Evolutionary conservation across 1,140 invertebrate species (phyloP).

Genomic region (Neodiprion fabricii): DNA sequence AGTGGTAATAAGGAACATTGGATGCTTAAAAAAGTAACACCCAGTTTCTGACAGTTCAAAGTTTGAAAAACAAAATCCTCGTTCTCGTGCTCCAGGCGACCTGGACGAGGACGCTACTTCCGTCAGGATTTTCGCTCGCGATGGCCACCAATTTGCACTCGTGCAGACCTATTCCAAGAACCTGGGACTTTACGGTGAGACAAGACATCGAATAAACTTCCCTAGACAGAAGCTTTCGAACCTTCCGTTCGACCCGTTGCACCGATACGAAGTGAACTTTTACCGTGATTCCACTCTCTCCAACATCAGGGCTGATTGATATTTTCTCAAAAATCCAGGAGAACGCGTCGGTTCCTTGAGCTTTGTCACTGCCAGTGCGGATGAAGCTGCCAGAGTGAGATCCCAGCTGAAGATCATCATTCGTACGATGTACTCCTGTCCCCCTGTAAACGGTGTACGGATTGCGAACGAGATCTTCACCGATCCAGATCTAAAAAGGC

Average conservation of each 20-base stretch:
- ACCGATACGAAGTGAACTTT: not conserved
- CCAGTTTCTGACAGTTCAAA: not conserved
- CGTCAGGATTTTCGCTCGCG: slow-evolving; percentile 84
- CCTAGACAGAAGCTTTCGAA: not conserved
- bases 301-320: not conserved
- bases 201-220: not conserved
- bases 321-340: slow-evolving; percentile 58
- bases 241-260: not conserved
- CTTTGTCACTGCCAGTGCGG: slow-evolving; percentile 73
- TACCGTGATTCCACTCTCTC: no score
- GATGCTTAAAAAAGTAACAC: not conserved
- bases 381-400: slow-evolving; percentile 82
- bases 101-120: slow-evolving; percentile 86
- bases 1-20: slow-evolving; percentile 56
- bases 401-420: slow-evolving; percentile 94
- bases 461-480: slow-evolving; percentile 82
- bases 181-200: slow-evolving; percentile 82
- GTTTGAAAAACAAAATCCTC: slow-evolving; percentile 6
- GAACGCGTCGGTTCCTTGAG: slow-evolving; percentile 89
- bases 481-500: slow-evolving; percentile 68
- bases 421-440: slow-evolving; percentile 93
- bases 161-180: slow-evolving; percentile 96
- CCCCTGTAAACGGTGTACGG: slow-evolving; percentile 88
- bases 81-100: slow-evolving; percentile 68
- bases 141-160: slow-evolving; percentile 85